Conservation (phyloP, 1,140 invertebrate genomes). For the Meloidogyne exigua region DNA sequence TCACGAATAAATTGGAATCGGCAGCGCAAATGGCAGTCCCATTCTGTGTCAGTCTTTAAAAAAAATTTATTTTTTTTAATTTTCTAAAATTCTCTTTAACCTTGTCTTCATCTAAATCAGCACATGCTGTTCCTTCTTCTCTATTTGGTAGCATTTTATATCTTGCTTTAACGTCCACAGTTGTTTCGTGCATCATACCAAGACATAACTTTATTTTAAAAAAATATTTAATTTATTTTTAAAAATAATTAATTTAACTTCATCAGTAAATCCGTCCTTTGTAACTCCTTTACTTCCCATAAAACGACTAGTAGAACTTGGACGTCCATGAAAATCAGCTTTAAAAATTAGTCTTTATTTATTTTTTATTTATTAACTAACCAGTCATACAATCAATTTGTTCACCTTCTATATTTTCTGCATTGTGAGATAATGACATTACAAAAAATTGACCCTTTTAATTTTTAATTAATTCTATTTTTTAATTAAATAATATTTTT, state of each 20-base stretch:
- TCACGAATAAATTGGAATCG: constrained; percentile 57
- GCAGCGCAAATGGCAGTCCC: constrained; percentile 55
- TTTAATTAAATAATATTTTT: background rate
- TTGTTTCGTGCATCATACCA: constrained; percentile 56
- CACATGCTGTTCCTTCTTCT: constrained; percentile 59
- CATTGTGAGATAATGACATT: constrained; percentile 57
- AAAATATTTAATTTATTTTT: background rate
- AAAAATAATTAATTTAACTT: constrained; percentile 34
- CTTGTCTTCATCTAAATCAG: constrained; percentile 50
- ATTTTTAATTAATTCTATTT: background rate
- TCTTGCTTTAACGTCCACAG: constrained; percentile 58
- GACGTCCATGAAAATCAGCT: constrained; percentile 62
- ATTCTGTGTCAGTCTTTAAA: constrained; percentile 9
- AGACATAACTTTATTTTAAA: constrained; percentile 48
- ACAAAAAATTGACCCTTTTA: constrained; percentile 56
- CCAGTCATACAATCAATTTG: constrained; percentile 47
- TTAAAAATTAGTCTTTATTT: constrained; percentile 23
- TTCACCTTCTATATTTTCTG: constrained; percentile 55
- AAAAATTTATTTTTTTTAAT: background rate
- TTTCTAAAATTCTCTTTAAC: constrained; percentile 17
- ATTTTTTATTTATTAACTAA: background rate
- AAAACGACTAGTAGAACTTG: constrained; percentile 56
- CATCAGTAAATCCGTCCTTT: constrained; percentile 59
- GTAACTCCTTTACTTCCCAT: constrained; percentile 61
- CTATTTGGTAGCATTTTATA: constrained; percentile 63